A percentile compares a stretch with the other conserved stretches of the same genome.
These are phyloP conservation scores for Cricetomys ansorgei DNA, from an alignment of 2,113 vertebrate genomes.

Conservation along the genomic window DNA sequence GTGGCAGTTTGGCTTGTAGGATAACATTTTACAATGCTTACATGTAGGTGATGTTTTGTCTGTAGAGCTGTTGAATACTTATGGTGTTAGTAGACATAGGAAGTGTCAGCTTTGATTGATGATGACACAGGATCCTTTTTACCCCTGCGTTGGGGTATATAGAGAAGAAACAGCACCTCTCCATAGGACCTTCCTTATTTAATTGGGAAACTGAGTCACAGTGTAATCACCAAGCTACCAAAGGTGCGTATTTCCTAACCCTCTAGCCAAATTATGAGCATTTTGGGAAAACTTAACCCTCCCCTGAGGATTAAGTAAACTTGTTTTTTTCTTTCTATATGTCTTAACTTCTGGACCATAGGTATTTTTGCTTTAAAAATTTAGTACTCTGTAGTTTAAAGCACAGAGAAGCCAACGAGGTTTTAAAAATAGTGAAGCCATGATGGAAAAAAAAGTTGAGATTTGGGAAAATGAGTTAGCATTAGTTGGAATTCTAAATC, in stretches of 20 bases:
- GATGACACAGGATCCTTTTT: background rate
- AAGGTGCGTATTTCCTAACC: background rate
- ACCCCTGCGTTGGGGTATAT: background rate
- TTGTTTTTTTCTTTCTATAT: background rate
- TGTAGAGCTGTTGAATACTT: background rate
- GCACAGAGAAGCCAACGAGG: background rate
- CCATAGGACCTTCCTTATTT: background rate
- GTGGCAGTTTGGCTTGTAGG: background rate
- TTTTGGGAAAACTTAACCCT: conserved; percentile 24
- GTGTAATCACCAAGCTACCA: background rate
- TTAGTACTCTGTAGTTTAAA: conserved; percentile 31
- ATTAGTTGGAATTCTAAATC: conserved; percentile 6
- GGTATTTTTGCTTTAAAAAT: conserved; percentile 12
- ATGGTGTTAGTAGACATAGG: background rate
- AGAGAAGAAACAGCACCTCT: background rate
- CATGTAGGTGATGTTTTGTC: background rate
- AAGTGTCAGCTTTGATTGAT: background rate
- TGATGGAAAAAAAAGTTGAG: conserved; percentile 45
- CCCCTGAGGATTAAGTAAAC: background rate
- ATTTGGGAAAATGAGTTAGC: background rate
- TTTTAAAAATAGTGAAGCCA: conserved; percentile 46
- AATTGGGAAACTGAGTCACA: background rate
- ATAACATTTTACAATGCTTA: background rate
- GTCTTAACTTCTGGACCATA: background rate
- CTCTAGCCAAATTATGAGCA: background rate